Evolutionary conservation across 2,888 invertebrate genomes (phyloP).

Genomic region (Agonopterix subpropinquella): DNA sequence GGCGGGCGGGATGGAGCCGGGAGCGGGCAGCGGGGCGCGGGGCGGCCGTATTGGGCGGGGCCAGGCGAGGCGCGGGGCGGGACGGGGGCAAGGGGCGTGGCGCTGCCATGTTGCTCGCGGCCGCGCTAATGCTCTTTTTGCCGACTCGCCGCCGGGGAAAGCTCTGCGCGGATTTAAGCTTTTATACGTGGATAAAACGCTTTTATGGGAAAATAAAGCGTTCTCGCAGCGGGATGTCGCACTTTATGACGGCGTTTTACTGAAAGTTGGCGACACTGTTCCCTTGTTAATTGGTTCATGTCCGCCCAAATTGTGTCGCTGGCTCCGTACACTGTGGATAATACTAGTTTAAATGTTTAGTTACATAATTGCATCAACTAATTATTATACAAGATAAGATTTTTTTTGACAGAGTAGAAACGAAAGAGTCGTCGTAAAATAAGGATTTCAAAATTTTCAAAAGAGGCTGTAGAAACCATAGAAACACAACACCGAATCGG

Average conservation of each 20-base stretch:
- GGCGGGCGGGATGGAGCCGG: conserved; percentile 9
- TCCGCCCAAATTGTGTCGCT: conserved; percentile 43
- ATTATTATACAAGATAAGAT: too few species aligned
- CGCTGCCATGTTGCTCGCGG: conserved; percentile 60
- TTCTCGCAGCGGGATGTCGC: conserved; percentile 70
- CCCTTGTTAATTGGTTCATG: conserved; percentile 58
- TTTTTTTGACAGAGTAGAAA: too few species aligned
- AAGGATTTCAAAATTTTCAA: too few species aligned
- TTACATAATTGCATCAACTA: too few species aligned
- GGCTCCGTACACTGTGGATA: not conserved
- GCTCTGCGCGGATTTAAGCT: conserved; percentile 71
- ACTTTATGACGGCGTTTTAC: conserved; percentile 69
- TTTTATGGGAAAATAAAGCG: conserved; percentile 74
- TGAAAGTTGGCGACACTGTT: conserved; percentile 67
- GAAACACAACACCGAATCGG: too few species aligned
- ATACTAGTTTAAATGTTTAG: too few species aligned
- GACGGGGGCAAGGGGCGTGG: conserved; percentile 46
- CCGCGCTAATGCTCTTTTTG: conserved; percentile 70
- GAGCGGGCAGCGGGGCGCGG: conserved; percentile 22
- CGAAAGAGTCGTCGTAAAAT: too few species aligned
- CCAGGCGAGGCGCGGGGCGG: conserved; percentile 22
- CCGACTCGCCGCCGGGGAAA: conserved; percentile 68
- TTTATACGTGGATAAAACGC: conserved; percentile 75
- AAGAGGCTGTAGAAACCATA: too few species aligned
- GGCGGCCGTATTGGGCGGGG: conserved; percentile 17